These are phyloP conservation scores for Caiman crocodilus DNA, from an alignment of 2,797 vertebrate species.

Conservation along the genomic window DNA sequence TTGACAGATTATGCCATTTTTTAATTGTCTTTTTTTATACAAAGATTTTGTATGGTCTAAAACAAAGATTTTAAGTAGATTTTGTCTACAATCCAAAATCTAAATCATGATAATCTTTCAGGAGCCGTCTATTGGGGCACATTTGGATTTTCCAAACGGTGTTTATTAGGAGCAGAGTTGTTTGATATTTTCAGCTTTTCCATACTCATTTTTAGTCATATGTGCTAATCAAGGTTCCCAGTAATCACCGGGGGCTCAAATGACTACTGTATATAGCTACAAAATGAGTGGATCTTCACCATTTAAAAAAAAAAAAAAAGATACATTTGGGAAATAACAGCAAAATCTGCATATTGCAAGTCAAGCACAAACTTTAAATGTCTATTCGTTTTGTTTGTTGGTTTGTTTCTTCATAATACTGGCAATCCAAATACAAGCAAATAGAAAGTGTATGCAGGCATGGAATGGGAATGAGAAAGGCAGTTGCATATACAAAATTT, in stretches of 20 bases:
- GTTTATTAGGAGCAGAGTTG: accelerated
- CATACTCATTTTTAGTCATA: accelerated
- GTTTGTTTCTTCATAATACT: not conserved
- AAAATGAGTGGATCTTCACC: not conserved
- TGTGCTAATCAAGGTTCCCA: not conserved
- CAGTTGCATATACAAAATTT: accelerated
- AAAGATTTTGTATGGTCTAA: not conserved
- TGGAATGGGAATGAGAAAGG: not conserved
- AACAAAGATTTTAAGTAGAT: not conserved
- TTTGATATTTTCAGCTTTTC: not conserved
- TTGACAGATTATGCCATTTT: not conserved
- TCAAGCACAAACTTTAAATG: not conserved
- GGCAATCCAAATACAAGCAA: accelerated
- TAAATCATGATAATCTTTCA: not conserved
- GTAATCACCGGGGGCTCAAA: not conserved
- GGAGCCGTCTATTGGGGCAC: not conserved
- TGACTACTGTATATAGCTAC: not conserved
- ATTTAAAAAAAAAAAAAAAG: not conserved
- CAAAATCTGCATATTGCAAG: not conserved
- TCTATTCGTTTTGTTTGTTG: not conserved
- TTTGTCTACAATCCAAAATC: not conserved
- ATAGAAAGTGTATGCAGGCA: not conserved
- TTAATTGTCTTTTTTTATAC: not conserved
- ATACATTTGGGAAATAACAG: not conserved
- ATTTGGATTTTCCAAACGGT: not conserved